A percentile compares a stretch with the other conserved stretches of the same genome.
Evolutionary conservation across 2,888 invertebrate species (phyloP).

Genomic region (Bimastos eiseni): DNA sequence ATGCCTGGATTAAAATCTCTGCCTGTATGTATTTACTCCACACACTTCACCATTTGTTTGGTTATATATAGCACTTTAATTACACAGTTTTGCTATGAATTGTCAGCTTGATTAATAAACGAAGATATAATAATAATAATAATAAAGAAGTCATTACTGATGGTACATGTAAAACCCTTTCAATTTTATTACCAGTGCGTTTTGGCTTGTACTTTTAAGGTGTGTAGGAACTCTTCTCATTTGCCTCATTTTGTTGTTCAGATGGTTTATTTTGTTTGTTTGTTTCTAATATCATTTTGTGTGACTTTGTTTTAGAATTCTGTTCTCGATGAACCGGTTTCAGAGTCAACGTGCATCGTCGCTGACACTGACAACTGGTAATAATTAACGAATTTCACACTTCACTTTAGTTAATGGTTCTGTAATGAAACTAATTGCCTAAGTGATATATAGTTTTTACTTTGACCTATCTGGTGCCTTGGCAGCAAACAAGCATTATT

Average conservation of each 20-base stretch:
- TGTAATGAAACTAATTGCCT: background rate
- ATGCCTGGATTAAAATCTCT: too few relatives aligned
- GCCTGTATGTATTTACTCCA: too few relatives aligned
- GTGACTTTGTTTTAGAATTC: slow-evolving; percentile 54
- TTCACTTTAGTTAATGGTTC: background rate
- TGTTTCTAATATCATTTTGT: background rate
- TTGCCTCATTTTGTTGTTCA: background rate
- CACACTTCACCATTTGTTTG: too few relatives aligned
- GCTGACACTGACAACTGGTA: slow-evolving; percentile 81
- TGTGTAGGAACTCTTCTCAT: background rate
- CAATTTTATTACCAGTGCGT: background rate
- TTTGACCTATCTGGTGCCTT: too few relatives aligned
- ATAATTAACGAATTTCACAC: background rate
- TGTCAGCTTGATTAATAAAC: too few relatives aligned
- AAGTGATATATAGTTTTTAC: too few relatives aligned
- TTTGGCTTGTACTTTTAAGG: background rate
- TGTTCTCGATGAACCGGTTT: slow-evolving; percentile 69
- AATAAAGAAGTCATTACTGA: background rate
- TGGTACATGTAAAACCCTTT: background rate
- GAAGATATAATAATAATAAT: too few relatives aligned
- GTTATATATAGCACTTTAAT: too few relatives aligned
- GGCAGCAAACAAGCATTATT: too few relatives aligned
- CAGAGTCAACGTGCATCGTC: slow-evolving; percentile 81
- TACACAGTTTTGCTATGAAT: too few relatives aligned
- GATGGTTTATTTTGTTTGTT: background rate